These are phyloP conservation scores for Cossypha dichroa DNA, from an alignment of 2,797 vertebrate genomes.

Conservation along the genomic window DNA sequence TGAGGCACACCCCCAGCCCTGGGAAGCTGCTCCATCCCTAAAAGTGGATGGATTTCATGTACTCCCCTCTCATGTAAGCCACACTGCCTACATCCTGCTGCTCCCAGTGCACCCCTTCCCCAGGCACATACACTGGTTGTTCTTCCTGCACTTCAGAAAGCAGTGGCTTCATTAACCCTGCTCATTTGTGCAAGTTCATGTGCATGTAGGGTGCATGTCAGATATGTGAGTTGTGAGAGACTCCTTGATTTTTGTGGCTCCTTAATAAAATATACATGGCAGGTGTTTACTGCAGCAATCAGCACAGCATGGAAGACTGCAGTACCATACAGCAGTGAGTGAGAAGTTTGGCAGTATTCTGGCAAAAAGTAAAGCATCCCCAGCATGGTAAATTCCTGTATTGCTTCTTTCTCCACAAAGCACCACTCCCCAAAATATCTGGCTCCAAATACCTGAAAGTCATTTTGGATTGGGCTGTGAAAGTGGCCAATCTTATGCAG, in stretches of 20 bases:
- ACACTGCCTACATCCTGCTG: rapidly evolving
- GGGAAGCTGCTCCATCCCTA: neutral
- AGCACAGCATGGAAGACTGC: neutral
- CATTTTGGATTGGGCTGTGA: neutral
- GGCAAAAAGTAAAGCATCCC: neutral
- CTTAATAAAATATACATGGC: neutral
- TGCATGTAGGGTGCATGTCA: neutral
- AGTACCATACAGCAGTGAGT: rapidly evolving
- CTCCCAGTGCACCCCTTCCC: neutral
- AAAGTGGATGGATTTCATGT: neutral
- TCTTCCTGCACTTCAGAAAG: neutral
- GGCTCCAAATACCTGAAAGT: neutral
- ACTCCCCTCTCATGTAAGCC: neutral
- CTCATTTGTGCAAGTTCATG: neutral
- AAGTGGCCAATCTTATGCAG: neutral
- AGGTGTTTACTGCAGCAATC: neutral
- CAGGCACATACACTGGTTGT: rapidly evolving
- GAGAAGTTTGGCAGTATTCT: neutral
- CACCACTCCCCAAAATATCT: neutral
- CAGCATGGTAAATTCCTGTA: neutral
- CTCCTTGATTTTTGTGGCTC: neutral
- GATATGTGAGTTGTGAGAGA: neutral
- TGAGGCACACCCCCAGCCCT: neutral
- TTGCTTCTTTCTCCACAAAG: neutral
- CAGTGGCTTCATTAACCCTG: rapidly evolving